phyloP scores from a whole-genome alignment of 1,140 invertebrate species.

The Trichoplusia ni region DNA sequence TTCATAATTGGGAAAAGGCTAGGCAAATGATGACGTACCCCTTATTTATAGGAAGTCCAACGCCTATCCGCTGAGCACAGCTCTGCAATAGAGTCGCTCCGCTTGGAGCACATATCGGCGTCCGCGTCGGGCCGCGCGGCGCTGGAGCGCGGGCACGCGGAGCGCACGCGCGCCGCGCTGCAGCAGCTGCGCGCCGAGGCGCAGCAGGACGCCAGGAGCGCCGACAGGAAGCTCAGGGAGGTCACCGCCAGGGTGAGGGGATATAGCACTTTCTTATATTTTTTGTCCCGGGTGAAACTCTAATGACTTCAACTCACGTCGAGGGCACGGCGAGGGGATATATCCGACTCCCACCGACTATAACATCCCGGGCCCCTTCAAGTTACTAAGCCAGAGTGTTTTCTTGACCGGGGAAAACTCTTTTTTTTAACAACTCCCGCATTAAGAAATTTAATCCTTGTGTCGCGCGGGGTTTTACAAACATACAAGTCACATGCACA shows the following conservation, averaged over 20 bases:
- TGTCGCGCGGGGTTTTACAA: too few species aligned
- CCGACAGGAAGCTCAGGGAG: slow-evolving; percentile 66
- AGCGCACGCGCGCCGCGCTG: slow-evolving; percentile 57
- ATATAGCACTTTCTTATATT: background rate
- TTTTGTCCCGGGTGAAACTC: background rate
- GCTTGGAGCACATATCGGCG: slow-evolving; percentile 50
- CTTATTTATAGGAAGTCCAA: slow-evolving; percentile 63
- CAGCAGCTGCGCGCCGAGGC: slow-evolving; percentile 56
- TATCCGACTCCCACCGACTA: too few species aligned
- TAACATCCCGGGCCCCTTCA: too few species aligned
- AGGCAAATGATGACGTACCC: too few species aligned
- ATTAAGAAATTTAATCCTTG: too few species aligned
- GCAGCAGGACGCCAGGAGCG: slow-evolving; percentile 56
- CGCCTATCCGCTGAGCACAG: slow-evolving; percentile 54
- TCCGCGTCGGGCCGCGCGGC: slow-evolving; percentile 48
- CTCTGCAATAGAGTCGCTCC: slow-evolving; percentile 50
- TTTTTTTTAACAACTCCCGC: too few species aligned
- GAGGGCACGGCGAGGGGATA: too few species aligned
- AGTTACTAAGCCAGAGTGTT: too few species aligned
- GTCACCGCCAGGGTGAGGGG: slow-evolving; percentile 57
- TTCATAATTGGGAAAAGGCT: too few species aligned
- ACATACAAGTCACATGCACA: too few species aligned
- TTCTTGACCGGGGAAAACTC: too few species aligned
- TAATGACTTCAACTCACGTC: too few species aligned
- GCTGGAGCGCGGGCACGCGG: slow-evolving; percentile 59